phyloP scores from a whole-genome alignment of 2,888 invertebrate genomes.

The Anoplius nigerrimus region DNA sequence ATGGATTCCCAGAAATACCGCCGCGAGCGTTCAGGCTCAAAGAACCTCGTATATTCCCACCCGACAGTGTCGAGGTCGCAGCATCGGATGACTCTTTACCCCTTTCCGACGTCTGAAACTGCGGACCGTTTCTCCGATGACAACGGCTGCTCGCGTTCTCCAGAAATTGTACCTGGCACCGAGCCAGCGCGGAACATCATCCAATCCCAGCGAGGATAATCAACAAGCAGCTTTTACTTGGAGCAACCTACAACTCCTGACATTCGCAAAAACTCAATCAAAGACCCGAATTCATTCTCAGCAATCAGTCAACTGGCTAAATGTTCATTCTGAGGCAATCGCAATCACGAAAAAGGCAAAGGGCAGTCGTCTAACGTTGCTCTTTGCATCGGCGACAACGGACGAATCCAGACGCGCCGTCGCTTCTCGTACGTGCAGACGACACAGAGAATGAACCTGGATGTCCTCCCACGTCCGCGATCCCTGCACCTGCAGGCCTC shows the following conservation, averaged over 20 bases:
- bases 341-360: neutral
- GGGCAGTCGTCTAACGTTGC: neutral
- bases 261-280: too few species aligned
- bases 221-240: too few species aligned
- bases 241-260: too few species aligned
- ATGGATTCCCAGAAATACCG: conserved; percentile 31
- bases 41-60: conserved; percentile 18
- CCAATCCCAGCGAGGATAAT: too few species aligned
- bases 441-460: too few species aligned
- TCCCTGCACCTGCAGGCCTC: too few species aligned
- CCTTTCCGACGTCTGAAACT: conserved; percentile 2
- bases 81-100: conserved; percentile 22
- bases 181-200: neutral
- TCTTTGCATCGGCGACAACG: neutral
- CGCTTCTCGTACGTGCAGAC: conserved; percentile 12
- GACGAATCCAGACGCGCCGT: neutral
- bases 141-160: neutral
- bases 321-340: neutral
- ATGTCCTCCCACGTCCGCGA: too few species aligned
- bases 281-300: too few species aligned
- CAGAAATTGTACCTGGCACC: too few species aligned
- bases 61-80: conserved; percentile 10
- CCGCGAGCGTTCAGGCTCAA: conserved; percentile 15
- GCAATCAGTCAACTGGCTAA: too few species aligned
- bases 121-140: neutral